Conservation (phyloP, 2,113 vertebrate genomes). For the Osmerus mordax region DNA sequence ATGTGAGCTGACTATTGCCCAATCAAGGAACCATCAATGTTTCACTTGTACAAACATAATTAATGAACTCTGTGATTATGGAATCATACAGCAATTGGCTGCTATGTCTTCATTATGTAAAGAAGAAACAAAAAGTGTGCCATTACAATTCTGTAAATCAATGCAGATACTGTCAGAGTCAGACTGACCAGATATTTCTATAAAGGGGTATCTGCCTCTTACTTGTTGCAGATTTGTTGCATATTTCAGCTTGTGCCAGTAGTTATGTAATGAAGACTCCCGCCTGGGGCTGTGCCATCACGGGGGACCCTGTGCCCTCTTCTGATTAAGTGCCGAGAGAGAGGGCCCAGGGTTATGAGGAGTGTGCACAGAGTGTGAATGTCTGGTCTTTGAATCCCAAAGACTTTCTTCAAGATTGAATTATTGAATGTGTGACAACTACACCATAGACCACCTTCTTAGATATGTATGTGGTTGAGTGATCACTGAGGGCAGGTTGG, state of each 20-base stretch:
- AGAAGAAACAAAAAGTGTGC: no score
- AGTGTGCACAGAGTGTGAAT: slow-evolving; percentile 28
- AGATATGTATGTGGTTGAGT: background rate
- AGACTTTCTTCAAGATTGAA: slow-evolving; percentile 37
- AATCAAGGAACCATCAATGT: no score
- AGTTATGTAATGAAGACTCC: slow-evolving; percentile 52
- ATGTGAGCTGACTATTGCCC: background rate
- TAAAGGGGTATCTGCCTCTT: slow-evolving; percentile 15
- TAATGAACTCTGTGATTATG: no score
- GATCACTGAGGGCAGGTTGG: background rate
- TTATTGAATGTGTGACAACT: slow-evolving; percentile 21
- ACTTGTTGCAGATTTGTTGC: slow-evolving; percentile 27
- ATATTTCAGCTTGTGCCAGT: slow-evolving; percentile 39
- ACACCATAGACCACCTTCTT: background rate
- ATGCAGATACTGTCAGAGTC: background rate
- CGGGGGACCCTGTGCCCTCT: slow-evolving; percentile 39
- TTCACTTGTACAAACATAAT: no score
- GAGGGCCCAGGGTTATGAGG: slow-evolving; percentile 38
- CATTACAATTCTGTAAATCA: background rate
- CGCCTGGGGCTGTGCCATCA: slow-evolving; percentile 42
- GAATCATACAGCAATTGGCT: no score
- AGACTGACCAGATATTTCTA: slow-evolving; percentile 11
- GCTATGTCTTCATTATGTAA: no score
- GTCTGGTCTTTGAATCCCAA: slow-evolving; percentile 30
- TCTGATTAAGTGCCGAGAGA: slow-evolving; percentile 43